Conservation (phyloP, 1,140 invertebrate species). For the Caenorhabditis latens region DNA sequence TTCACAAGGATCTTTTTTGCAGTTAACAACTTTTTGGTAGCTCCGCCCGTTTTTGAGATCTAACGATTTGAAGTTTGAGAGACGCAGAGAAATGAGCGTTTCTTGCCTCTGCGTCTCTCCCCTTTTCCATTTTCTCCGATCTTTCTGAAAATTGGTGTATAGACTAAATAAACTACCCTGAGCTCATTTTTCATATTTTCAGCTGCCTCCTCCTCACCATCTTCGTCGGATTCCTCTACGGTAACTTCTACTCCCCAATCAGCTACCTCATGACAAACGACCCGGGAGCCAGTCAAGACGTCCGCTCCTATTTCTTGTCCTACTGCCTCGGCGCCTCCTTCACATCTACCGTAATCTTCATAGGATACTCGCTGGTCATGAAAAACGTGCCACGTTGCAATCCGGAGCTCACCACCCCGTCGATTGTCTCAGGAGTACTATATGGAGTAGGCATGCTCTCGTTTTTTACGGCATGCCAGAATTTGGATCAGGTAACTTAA, state of each 20-base stretch:
- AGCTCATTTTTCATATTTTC: neutral
- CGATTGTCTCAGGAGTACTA: neutral
- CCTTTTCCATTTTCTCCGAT: too few species aligned
- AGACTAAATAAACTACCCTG: too few species aligned
- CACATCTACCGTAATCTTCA: slow-evolving; percentile 31
- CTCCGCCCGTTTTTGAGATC: too few species aligned
- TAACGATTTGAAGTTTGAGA: too few species aligned
- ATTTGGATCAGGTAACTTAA: slow-evolving; percentile 21
- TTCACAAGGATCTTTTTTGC: too few species aligned
- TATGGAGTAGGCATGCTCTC: slow-evolving; percentile 1
- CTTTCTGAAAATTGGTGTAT: too few species aligned
- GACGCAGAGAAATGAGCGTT: too few species aligned
- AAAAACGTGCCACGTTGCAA: slow-evolving; percentile 9
- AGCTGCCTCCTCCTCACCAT: slow-evolving; percentile 3
- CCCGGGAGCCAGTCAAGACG: neutral
- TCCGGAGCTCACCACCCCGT: slow-evolving; percentile 16
- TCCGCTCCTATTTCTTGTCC: slow-evolving; percentile 23
- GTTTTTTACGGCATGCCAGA: slow-evolving; percentile 24
- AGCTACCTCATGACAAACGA: slow-evolving; percentile 8
- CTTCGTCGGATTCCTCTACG: slow-evolving; percentile 45
- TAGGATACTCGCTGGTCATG: neutral
- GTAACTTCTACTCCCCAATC: slow-evolving; percentile 46
- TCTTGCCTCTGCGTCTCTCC: too few species aligned
- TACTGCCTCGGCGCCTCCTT: slow-evolving; percentile 2
- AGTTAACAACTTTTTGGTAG: too few species aligned